A percentile compares a stretch with the other conserved stretches of the same genome.
phyloP scores from a whole-genome alignment of 2,797 vertebrate species.

The Sebastes hubbsi region DNA sequence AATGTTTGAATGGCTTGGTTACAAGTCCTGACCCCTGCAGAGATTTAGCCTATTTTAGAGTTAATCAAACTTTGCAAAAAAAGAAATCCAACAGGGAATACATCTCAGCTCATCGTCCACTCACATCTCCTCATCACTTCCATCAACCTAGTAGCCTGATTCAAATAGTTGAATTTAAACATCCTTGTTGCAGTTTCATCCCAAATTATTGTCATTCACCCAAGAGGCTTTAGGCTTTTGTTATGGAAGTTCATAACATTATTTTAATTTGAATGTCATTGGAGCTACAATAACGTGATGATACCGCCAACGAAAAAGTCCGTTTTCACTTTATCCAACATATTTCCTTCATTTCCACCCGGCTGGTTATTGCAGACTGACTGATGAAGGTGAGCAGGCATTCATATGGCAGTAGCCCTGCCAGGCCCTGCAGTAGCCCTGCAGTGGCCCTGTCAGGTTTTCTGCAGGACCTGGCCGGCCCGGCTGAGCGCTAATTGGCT shows the following conservation, averaged over 20 bases:
- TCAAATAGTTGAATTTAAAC: background rate
- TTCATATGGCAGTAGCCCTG: slow-evolving; percentile 68
- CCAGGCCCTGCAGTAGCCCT: slow-evolving; percentile 56
- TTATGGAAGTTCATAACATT: background rate
- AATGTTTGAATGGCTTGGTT: no score
- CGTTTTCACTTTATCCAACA: background rate
- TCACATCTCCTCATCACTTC: background rate
- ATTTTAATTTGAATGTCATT: background rate
- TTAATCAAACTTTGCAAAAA: background rate
- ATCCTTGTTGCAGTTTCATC: background rate
- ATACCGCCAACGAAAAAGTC: background rate
- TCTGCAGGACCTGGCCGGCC: slow-evolving; percentile 69
- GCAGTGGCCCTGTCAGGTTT: slow-evolving; percentile 60
- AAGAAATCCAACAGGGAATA: background rate
- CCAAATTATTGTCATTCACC: background rate
- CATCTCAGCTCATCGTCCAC: background rate
- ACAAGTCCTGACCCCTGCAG: no score
- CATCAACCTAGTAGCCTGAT: background rate
- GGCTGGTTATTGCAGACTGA: background rate
- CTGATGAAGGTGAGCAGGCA: slow-evolving; percentile 42
- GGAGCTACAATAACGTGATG: background rate
- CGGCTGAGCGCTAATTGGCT: slow-evolving; percentile 75
- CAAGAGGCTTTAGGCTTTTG: background rate
- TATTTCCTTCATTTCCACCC: background rate
- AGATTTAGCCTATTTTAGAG: background rate